Evolutionary conservation across 2,888 invertebrate genomes (phyloP).

Genomic region (Hydraecia micacea): DNA sequence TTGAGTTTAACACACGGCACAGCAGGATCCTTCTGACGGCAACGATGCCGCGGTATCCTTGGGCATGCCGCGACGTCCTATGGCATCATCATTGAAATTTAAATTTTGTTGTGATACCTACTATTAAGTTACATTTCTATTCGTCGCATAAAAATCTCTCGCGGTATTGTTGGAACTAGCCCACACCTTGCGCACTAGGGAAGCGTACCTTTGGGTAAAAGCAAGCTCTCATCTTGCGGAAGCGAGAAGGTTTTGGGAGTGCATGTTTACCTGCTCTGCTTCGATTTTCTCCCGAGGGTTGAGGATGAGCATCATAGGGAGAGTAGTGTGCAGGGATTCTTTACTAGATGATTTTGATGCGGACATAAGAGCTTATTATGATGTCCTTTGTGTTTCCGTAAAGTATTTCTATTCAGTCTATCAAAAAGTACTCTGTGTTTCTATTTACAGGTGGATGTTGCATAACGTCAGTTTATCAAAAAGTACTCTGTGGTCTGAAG

Average conservation of each 20-base stretch:
- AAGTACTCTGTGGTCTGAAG: slow-evolving; percentile 5
- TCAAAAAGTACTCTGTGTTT: neutral
- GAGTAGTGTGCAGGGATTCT: neutral
- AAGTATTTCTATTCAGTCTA: slow-evolving; percentile 12
- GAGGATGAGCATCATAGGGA: slow-evolving; percentile 25
- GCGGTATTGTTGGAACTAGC: neutral
- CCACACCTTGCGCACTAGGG: neutral
- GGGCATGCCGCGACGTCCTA: neutral
- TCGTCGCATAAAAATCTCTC: neutral
- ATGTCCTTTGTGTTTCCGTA: neutral
- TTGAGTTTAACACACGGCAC: neutral
- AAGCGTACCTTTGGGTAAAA: neutral
- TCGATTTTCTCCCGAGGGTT: slow-evolving; percentile 69
- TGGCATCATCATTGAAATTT: neutral
- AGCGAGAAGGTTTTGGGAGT: neutral
- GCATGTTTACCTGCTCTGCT: slow-evolving; percentile 68
- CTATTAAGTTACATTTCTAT: neutral
- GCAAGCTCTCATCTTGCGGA: neutral
- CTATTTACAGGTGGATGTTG: slow-evolving; percentile 15
- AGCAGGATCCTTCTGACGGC: neutral
- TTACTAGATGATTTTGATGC: slow-evolving; percentile 1
- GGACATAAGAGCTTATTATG: slow-evolving; percentile 10
- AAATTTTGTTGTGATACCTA: neutral
- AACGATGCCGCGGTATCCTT: neutral
- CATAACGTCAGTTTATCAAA: slow-evolving; percentile 28